phyloP scores from a whole-genome alignment of 2,888 invertebrate species.

The Hetaerina titia region DNA sequence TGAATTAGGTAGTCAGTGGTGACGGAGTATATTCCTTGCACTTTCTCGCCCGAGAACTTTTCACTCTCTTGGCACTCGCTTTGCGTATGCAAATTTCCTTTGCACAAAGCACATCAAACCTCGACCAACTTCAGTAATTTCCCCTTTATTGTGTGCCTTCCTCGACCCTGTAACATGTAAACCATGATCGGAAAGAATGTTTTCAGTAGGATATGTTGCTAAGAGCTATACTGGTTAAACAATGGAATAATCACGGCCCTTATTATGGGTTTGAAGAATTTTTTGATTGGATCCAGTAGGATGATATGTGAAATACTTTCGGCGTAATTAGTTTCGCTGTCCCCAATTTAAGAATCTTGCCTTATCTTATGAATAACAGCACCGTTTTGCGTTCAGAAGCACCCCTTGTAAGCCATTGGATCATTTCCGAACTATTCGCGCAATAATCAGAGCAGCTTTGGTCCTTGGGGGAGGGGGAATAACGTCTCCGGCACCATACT shows the following conservation, averaged over 20 bases:
- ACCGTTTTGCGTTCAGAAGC: not conserved
- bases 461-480: not conserved
- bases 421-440: not conserved
- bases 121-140: not conserved
- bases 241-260: not conserved
- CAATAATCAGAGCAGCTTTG: slow-evolving; percentile 4
- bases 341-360: too few relatives aligned
- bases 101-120: not conserved
- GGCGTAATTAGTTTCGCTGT: too few relatives aligned
- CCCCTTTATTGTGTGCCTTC: not conserved
- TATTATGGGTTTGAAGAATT: not conserved
- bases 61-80: not conserved
- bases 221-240: not conserved
- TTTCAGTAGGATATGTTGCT: not conserved
- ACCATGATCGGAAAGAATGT: not conserved
- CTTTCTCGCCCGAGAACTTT: not conserved
- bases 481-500: not conserved
- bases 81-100: not conserved
- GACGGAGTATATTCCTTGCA: not conserved
- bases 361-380: not conserved
- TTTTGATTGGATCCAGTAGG: too few relatives aligned
- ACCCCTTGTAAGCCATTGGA: not conserved
- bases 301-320: too few relatives aligned
- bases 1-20: not conserved
- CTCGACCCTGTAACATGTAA: not conserved